These are phyloP conservation scores for Chrysopa pallens DNA, from an alignment of 1,140 invertebrate genomes.

Conservation along the genomic window DNA sequence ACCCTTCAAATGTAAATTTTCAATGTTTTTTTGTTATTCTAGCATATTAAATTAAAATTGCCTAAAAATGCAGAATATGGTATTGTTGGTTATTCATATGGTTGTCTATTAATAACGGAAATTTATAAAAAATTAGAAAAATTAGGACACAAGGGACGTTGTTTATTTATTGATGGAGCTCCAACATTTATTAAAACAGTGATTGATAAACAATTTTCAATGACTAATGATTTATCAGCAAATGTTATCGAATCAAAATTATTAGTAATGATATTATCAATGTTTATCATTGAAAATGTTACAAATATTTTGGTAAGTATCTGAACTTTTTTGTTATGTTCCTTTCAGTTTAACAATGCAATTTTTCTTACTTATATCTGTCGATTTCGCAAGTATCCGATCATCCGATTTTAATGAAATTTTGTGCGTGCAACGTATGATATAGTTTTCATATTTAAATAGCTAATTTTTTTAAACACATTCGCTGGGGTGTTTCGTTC, in stretches of 20 bases:
- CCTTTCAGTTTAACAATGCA: background rate
- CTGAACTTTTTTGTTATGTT: constrained; percentile 7
- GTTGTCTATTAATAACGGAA: constrained; percentile 33
- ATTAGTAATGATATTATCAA: constrained; percentile 29
- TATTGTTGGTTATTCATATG: constrained; percentile 47
- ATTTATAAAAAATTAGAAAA: constrained; percentile 32
- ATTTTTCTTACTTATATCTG: too few relatives aligned
- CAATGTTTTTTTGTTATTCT: too few relatives aligned
- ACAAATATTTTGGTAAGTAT: constrained; percentile 23
- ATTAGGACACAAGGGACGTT: constrained; percentile 28
- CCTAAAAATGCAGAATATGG: constrained; percentile 25
- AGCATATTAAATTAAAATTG: background rate
- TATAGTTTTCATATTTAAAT: constrained; percentile 1
- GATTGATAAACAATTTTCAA: constrained; percentile 17
- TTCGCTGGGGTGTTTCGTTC: too few relatives aligned
- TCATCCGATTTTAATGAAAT: too few relatives aligned
- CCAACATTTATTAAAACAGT: constrained; percentile 33
- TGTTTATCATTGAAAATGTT: constrained; percentile 31
- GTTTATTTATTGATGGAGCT: constrained; percentile 38
- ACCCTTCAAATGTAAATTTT: too few relatives aligned
- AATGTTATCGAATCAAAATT: constrained; percentile 29
- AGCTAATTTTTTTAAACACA: too few relatives aligned
- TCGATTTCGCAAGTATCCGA: too few relatives aligned
- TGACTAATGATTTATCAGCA: constrained; percentile 20
- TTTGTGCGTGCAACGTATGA: constrained; percentile 1